phyloP scores from a whole-genome alignment of 2,797 vertebrate genomes.

The Onychomys torridus region DNA sequence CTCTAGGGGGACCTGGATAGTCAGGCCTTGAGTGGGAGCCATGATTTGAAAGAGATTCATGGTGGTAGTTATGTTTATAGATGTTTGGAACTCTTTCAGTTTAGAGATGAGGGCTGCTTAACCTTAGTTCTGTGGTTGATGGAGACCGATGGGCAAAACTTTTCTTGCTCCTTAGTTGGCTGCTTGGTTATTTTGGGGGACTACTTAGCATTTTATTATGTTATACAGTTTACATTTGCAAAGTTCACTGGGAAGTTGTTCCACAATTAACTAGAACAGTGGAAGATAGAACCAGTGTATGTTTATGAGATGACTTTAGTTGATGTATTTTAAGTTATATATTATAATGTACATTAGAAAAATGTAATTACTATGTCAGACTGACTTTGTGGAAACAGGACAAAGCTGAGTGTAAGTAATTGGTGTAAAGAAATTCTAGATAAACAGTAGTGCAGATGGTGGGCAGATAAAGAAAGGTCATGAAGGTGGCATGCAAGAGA shows the following conservation, averaged over 20 bases:
- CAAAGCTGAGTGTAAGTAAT: not conserved
- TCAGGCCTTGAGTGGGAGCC: not conserved
- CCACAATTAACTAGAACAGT: conserved; percentile 9
- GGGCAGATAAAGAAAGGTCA: not conserved
- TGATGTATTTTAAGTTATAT: not conserved
- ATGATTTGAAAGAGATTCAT: not conserved
- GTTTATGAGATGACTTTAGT: conserved; percentile 9
- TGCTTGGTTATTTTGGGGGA: not conserved
- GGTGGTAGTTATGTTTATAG: not conserved
- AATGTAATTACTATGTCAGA: not conserved
- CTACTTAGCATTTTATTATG: not conserved
- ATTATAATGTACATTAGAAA: not conserved
- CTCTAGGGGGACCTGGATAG: not conserved
- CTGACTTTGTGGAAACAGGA: conserved; percentile 14
- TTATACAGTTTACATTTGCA: conserved; percentile 27
- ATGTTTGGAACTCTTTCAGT: conserved; percentile 34
- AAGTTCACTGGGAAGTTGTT: conserved; percentile 16
- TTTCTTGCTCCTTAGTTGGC: not conserved
- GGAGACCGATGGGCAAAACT: not conserved
- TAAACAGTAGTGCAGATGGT: not conserved
- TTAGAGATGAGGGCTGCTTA: not conserved
- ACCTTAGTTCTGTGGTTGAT: conserved; percentile 35
- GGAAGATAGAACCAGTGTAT: not conserved
- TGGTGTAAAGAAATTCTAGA: not conserved
- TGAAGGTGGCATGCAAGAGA: not conserved